Base-by-base conservation (phyloP, 2,888 invertebrate species). In the Leptothorax acervorum region DNA sequence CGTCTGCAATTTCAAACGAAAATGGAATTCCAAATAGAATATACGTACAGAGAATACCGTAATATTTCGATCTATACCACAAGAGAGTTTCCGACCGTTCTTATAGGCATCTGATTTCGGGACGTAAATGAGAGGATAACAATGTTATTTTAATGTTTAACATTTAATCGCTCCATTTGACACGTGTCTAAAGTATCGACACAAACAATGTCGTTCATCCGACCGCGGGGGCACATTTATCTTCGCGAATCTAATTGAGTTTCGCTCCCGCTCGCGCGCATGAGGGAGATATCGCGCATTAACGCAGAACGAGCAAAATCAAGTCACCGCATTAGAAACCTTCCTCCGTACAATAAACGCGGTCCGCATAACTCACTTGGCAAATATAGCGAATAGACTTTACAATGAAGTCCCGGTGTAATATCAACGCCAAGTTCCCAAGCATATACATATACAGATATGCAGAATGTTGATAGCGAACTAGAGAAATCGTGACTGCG, bases 361-460 rank as follows among this genome's bases (percentile, higher is more conserved):
- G 35, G 60, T 35, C 48, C 45, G 39, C 60, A 62, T 73, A 62
- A 73, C 23, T 81, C 48, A 60, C 12, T 35, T 35, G 60, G 39
- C 68, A 78, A 31, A 79, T 57, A 78, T 42, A 78, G 45, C 45
- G 78, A 68, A 78, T 79, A 81, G 71, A 73, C 79, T 60, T 73
- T 35, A 51, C 79, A 60, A 65, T 62, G 73, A 73, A 60, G 48
- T 60, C 60, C 48, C 45, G n/a, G 12, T 60, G 39, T 81, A 79
- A 79, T 51, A 81, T 73, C 39, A 81, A 81, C 60, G 51, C 48
- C 73, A 62, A 81, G 60, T 73, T 78, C 12, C 39, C 8, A 28
- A 35, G 18, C 18, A 28, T 73, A 23, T 23, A n/a, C n/a, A 23
- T 23, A 48, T 28, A 73, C 12, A 57, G 70, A 79, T 45, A 31